Conservation (phyloP, 2,888 invertebrate species). For the Phorcus lineatus region DNA sequence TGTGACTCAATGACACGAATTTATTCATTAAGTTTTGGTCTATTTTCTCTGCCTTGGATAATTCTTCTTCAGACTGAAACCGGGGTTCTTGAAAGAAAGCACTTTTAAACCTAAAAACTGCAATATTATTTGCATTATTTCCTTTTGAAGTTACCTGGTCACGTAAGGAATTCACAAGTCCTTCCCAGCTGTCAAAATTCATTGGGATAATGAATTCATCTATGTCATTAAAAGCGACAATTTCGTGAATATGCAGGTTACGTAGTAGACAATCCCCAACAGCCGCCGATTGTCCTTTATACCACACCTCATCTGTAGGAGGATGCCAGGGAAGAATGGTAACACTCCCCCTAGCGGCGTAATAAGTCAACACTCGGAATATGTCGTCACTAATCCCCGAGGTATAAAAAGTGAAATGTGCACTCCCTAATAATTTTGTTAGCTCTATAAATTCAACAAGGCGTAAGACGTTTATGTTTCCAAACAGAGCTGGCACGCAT, state of each 20-base stretch:
- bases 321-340: conserved; percentile 43
- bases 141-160: conserved; percentile 29
- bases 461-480: conserved; percentile 28
- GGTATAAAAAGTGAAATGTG: conserved; percentile 46
- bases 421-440: conserved; percentile 41
- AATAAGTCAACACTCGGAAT: conserved; percentile 32
- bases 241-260: conserved; percentile 42
- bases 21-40: background rate
- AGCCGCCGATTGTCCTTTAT: conserved; percentile 47
- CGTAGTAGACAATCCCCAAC: conserved; percentile 51
- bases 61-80: background rate
- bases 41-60: background rate
- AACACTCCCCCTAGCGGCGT: conserved; percentile 32
- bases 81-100: background rate
- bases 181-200: conserved; percentile 19
- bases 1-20: conserved; percentile 28
- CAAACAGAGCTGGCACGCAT: conserved; percentile 51
- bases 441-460: conserved; percentile 53
- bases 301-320: conserved; percentile 43
- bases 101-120: conserved; percentile 2
- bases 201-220: conserved; percentile 51
- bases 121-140: conserved; percentile 26
- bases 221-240: conserved; percentile 47
- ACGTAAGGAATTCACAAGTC: conserved; percentile 19
- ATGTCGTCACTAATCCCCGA: conserved; percentile 26